Conservation (phyloP, 2,113 vertebrate species). For the Oreochromis tanganicae region DNA sequence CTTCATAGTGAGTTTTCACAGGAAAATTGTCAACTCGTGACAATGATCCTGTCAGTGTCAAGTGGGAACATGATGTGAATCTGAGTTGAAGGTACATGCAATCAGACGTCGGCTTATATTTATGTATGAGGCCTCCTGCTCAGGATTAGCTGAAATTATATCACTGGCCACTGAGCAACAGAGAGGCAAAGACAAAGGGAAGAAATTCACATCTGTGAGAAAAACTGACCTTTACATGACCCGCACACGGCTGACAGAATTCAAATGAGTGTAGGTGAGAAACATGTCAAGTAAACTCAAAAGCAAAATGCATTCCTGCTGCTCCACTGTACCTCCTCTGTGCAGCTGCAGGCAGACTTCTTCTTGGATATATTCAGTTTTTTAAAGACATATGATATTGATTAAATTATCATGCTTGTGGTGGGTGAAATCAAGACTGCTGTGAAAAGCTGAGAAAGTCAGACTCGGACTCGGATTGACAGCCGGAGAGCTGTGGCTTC, state of each 20-base stretch:
- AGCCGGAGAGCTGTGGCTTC: conserved; percentile 49
- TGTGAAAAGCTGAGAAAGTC: conserved; percentile 9
- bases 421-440: conserved; percentile 9
- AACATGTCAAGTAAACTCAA: conserved; percentile 21
- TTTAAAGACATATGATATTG: conserved; percentile 37
- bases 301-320: background rate
- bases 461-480: conserved; percentile 24
- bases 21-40: background rate
- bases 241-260: conserved; percentile 3
- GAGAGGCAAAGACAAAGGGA: background rate
- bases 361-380: background rate
- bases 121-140: conserved; percentile 21
- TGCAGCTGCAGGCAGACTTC: conserved; percentile 1
- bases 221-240: conserved; percentile 8
- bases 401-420: conserved; percentile 43
- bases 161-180: conserved; percentile 16
- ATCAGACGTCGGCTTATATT: conserved; percentile 12
- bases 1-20: background rate
- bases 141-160: background rate
- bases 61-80: conserved; percentile 4
- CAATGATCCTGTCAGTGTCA: conserved; percentile 19
- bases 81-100: conserved; percentile 2
- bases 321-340: background rate
- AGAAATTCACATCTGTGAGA: background rate
- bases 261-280: conserved; percentile 1